These are phyloP conservation scores for Tortricodes alternella DNA, from an alignment of 2,888 invertebrate species.

Conservation along the genomic window DNA sequence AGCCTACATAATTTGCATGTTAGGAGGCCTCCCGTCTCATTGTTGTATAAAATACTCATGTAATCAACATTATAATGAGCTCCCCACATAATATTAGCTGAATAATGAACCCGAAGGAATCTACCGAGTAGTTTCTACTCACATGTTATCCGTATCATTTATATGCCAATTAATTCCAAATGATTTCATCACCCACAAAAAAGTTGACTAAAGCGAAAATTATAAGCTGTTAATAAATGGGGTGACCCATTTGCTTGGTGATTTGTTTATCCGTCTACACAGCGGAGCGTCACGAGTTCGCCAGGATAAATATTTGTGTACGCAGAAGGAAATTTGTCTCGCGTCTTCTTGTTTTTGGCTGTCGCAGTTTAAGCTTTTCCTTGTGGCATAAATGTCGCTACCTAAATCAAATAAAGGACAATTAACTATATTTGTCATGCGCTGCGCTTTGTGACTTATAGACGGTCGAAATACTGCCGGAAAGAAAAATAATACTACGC, in stretches of 20 bases:
- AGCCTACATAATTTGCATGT: slow-evolving; percentile 71
- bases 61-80: slow-evolving; percentile 9
- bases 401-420: slow-evolving; percentile 3
- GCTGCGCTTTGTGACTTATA: no score
- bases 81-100: neutral
- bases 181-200: slow-evolving; percentile 15
- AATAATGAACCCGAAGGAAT: neutral
- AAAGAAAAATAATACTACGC: no score
- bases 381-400: neutral
- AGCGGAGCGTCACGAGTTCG: slow-evolving; percentile 29
- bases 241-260: slow-evolving; percentile 30
- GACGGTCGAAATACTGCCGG: no score
- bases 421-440: neutral
- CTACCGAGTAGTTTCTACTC: neutral
- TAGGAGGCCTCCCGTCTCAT: slow-evolving; percentile 54
- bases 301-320: slow-evolving; percentile 32
- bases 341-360: slow-evolving; percentile 26
- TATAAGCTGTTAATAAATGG: slow-evolving; percentile 30
- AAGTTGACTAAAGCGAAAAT: slow-evolving; percentile 24
- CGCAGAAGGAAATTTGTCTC: slow-evolving; percentile 31
- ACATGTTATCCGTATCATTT: neutral
- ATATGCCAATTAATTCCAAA: neutral
- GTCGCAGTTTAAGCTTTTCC: slow-evolving; percentile 25
- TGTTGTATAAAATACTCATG: slow-evolving; percentile 43
- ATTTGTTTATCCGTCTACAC: slow-evolving; percentile 32